phyloP scores from a whole-genome alignment of 2,113 vertebrate species.

The Struthio camelus region DNA sequence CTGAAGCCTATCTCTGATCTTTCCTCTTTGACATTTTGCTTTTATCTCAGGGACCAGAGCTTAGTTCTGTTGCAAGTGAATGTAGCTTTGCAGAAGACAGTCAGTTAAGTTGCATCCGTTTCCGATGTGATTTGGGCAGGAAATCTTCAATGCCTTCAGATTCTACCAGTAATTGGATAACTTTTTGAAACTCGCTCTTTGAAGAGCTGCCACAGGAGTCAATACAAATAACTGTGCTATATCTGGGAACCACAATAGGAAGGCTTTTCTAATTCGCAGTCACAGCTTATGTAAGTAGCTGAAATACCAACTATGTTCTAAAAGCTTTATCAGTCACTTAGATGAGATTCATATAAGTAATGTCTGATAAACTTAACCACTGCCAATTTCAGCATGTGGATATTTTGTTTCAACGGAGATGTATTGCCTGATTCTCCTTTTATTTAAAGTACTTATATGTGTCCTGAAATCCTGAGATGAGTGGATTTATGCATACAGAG shows the following conservation, averaged over 20 bases:
- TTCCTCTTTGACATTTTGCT: not conserved
- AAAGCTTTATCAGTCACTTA: not conserved
- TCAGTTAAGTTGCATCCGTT: not conserved
- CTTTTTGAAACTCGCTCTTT: not conserved
- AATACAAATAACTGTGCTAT: not conserved
- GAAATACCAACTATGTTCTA: accelerated
- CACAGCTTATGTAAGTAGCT: not conserved
- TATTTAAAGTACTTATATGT: not conserved
- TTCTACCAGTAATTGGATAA: not conserved
- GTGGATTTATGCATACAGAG: accelerated
- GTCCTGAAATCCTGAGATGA: not conserved
- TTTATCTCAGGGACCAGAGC: not conserved
- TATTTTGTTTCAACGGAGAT: not conserved
- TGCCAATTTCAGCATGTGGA: not conserved
- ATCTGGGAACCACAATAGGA: not conserved
- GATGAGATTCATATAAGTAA: not conserved
- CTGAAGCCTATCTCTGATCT: not conserved
- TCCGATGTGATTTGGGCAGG: not conserved
- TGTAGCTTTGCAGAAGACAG: accelerated
- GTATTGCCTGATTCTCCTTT: not conserved
- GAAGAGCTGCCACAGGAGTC: not conserved
- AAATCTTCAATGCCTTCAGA: not conserved
- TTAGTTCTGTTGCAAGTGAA: not conserved
- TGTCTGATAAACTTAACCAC: not conserved
- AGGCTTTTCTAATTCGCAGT: not conserved